These are phyloP conservation scores for Rhopalosiphum nymphaeae DNA, from an alignment of 2,888 invertebrate species.

Conservation along the genomic window DNA sequence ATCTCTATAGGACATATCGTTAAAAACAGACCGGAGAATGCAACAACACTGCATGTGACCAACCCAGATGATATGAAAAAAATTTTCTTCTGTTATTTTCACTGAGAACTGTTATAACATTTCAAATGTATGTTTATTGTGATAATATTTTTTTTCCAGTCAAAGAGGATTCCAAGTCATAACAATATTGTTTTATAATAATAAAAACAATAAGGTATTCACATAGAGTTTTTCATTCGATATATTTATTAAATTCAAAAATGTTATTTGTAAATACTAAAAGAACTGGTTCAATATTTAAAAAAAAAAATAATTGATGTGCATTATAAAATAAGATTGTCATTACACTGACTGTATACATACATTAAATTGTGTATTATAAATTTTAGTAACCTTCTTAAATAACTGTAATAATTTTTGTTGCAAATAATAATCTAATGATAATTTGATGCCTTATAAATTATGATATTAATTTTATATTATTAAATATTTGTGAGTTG, in stretches of 20 bases:
- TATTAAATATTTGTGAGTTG: background rate
- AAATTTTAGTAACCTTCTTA: background rate
- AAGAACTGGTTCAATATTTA: background rate
- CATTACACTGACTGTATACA: background rate
- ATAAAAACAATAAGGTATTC: background rate
- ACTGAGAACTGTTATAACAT: background rate
- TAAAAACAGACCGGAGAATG: background rate
- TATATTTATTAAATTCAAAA: background rate
- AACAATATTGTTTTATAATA: background rate
- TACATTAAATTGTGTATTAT: background rate
- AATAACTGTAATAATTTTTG: background rate
- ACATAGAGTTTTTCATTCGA: background rate
- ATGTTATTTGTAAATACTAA: background rate
- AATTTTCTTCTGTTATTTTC: background rate
- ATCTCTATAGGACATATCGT: background rate
- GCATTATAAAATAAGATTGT: background rate
- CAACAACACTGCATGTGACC: background rate
- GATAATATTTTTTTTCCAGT: background rate
- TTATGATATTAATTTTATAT: constrained; percentile 29
- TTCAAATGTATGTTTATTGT: background rate
- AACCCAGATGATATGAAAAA: background rate
- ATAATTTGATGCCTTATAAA: constrained; percentile 13
- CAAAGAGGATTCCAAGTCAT: background rate
- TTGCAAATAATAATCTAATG: background rate
- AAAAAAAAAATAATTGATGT: background rate